Conservation (phyloP, 1,140 invertebrate species). For the Cardiocondyla obscurior region DNA sequence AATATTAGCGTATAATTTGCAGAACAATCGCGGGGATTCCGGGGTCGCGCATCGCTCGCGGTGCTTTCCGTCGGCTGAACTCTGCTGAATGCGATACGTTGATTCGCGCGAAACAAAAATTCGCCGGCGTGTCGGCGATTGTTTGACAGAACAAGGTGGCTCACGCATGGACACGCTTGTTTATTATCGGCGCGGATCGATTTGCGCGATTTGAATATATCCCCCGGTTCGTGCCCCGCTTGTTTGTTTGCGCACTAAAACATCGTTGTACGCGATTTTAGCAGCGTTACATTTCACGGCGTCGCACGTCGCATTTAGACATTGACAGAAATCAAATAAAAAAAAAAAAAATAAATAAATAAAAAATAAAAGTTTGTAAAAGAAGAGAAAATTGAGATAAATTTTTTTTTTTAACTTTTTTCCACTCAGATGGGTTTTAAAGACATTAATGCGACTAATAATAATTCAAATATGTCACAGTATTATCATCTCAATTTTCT, state of each 20-base stretch:
- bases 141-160: constrained; percentile 57
- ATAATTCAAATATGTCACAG: not conserved
- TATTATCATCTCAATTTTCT: not conserved
- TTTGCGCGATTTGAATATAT: not conserved
- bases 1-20: constrained; percentile 54
- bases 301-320: not conserved
- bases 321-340: not conserved
- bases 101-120: constrained; percentile 61
- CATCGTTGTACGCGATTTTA: constrained; percentile 18
- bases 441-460: not conserved
- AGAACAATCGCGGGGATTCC: constrained; percentile 51
- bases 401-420: constrained; percentile 2
- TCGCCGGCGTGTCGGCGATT: constrained; percentile 29
- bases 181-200: constrained; percentile 50
- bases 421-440: not conserved
- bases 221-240: not conserved
- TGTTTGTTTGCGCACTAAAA: constrained; percentile 57
- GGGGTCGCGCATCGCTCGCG: not conserved
- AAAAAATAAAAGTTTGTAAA: not conserved
- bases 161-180: constrained; percentile 36
- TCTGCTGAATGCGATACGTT: constrained; percentile 26
- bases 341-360: not conserved
- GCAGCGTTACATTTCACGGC: not conserved
- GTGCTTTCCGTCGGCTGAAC: constrained; percentile 14
- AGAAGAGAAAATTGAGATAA: not conserved